phyloP scores from a whole-genome alignment of 2,113 vertebrate genomes.

The Ptilonorhynchus violaceus region DNA sequence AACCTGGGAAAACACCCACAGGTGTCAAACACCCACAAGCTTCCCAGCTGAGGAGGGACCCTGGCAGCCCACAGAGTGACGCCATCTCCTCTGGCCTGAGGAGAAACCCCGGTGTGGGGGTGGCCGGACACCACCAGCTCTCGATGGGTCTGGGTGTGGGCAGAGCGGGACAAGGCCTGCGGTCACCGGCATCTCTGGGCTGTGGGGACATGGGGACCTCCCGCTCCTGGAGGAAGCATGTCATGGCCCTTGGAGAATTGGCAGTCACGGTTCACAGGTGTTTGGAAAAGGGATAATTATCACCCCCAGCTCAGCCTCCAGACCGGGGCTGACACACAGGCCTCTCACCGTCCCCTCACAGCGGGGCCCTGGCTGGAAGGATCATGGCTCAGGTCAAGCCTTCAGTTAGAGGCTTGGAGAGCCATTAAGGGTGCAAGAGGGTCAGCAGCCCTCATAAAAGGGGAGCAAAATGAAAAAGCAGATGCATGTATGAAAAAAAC shows the following conservation, averaged over 20 bases:
- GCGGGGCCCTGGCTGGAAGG: not conserved
- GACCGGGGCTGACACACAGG: not conserved
- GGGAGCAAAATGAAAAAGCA: not conserved
- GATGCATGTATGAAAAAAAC: too few relatives aligned
- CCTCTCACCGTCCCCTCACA: accelerated
- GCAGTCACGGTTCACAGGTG: too few relatives aligned
- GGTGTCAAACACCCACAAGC: accelerated
- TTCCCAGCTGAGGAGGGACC: not conserved
- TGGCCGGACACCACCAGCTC: accelerated
- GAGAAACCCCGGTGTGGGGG: accelerated
- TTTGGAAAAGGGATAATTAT: not conserved
- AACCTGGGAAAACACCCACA: not conserved
- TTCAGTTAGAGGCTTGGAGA: not conserved
- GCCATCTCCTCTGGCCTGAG: not conserved
- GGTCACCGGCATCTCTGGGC: accelerated
- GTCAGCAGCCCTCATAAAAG: not conserved
- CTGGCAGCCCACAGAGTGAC: accelerated
- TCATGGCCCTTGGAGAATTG: not conserved
- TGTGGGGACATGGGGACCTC: not conserved
- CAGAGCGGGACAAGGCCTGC: accelerated
- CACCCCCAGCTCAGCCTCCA: not conserved
- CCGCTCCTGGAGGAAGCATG: accelerated
- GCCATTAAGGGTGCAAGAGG: not conserved
- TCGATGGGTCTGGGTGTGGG: not conserved
- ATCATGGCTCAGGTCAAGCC: too few relatives aligned